These are phyloP conservation scores for Micromesistius poutassou DNA, from an alignment of 2,797 vertebrate species.

Conservation along the genomic window DNA sequence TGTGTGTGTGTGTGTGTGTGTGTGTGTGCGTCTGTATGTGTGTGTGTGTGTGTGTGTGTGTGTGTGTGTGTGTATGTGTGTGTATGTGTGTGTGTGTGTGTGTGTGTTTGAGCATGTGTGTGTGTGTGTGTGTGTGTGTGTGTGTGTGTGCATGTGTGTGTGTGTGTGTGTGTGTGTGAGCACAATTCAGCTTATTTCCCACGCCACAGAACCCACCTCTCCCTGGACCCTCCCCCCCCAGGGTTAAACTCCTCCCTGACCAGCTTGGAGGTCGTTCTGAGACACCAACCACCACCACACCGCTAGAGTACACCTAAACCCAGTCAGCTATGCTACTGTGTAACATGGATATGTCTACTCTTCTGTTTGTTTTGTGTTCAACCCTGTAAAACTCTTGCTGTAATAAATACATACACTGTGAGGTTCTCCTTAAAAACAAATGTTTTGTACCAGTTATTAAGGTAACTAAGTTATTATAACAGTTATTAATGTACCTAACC, in stretches of 20 bases:
- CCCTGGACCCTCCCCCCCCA: slow-evolving; percentile 3
- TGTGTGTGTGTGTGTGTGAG: slow-evolving; percentile 1
- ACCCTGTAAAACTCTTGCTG: background rate
- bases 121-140: background rate
- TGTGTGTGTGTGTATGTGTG: background rate
- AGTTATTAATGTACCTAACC: background rate
- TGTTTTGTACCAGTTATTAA: background rate
- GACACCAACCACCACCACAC: background rate
- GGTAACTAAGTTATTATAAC: too few relatives aligned
- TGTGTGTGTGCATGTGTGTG: background rate
- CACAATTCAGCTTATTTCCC: slow-evolving; percentile 28
- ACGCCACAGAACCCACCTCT: slow-evolving; percentile 7
- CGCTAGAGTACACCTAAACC: background rate
- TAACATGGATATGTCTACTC: too few relatives aligned
- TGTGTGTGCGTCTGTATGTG: background rate
- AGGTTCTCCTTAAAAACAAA: background rate
- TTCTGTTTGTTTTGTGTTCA: background rate
- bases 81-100: background rate
- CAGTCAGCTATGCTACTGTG: background rate
- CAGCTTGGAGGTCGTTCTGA: background rate
- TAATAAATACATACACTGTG: background rate
- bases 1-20: too few relatives aligned
- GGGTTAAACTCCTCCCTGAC: background rate
- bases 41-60: background rate
- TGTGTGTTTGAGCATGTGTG: background rate